Conservation (phyloP, 2,888 invertebrate species). For the Megamerina dolium region DNA sequence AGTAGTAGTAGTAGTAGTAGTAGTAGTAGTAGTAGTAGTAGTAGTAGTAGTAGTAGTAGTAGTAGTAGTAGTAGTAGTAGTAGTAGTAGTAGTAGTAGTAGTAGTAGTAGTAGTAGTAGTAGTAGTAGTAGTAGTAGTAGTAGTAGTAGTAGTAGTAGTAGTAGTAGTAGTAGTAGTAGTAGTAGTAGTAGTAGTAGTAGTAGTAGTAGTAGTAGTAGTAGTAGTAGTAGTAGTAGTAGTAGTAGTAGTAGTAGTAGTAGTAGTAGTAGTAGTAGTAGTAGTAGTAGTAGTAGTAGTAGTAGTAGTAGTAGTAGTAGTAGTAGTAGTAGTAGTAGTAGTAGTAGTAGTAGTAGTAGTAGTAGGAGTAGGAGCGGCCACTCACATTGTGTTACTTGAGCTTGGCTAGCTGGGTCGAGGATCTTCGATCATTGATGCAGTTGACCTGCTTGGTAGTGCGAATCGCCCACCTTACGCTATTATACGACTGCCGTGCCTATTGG, state of each 20-base stretch:
- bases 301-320: not conserved
- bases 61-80: not conserved
- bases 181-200: not conserved
- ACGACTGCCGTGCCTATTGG: too few species aligned
- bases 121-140: not conserved
- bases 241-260: not conserved
- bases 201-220: not conserved
- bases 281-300: not conserved
- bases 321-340: not conserved
- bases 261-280: not conserved
- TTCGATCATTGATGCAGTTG: too few species aligned
- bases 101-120: not conserved
- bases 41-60: not conserved
- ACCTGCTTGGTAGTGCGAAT: too few species aligned
- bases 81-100: not conserved
- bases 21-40: not conserved
- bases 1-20: not conserved
- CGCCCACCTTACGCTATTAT: too few species aligned
- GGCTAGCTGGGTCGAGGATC: too few species aligned
- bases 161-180: not conserved
- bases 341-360: too few species aligned
- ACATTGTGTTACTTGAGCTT: too few species aligned
- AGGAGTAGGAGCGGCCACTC: too few species aligned
- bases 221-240: not conserved
- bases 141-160: not conserved